Evolutionary conservation across 2,113 vertebrate species (phyloP).

Genomic region (Misgurnus anguillicaudatus): DNA sequence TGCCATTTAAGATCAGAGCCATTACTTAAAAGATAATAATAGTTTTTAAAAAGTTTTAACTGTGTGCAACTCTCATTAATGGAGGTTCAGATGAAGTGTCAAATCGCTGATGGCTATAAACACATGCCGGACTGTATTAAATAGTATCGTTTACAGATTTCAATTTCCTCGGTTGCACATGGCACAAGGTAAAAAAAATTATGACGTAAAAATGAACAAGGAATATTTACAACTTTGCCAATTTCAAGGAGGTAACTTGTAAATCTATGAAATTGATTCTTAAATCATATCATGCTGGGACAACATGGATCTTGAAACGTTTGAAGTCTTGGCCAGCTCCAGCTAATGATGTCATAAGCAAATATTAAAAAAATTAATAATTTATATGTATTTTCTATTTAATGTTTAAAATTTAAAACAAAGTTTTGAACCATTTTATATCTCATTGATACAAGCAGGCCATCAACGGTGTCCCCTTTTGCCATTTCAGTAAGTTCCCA

Average conservation of each 20-base stretch:
- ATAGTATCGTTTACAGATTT: constrained; percentile 5
- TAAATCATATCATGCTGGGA: too few species aligned
- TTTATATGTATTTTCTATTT: too few species aligned
- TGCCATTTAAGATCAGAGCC: constrained; percentile 56
- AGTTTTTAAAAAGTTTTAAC: constrained; percentile 19
- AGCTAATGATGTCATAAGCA: too few species aligned
- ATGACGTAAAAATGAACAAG: neutral
- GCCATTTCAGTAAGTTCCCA: constrained; percentile 55
- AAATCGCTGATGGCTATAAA: constrained; percentile 15
- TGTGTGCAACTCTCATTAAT: neutral
- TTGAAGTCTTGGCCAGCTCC: too few species aligned
- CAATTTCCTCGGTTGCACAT: constrained; percentile 39
- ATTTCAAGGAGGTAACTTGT: too few species aligned
- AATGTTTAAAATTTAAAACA: too few species aligned
- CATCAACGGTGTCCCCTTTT: neutral
- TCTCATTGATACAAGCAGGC: too few species aligned
- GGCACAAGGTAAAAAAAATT: neutral
- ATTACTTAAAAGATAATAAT: constrained; percentile 4
- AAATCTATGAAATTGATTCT: too few species aligned
- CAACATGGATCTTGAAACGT: too few species aligned
- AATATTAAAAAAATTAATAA: too few species aligned
- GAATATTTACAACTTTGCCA: too few species aligned
- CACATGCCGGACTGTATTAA: constrained; percentile 21
- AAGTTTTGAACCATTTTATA: too few species aligned
- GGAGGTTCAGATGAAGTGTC: constrained; percentile 25